These are phyloP conservation scores for Climacteris rufus DNA, from an alignment of 2,113 vertebrate genomes.

Conservation along the genomic window DNA sequence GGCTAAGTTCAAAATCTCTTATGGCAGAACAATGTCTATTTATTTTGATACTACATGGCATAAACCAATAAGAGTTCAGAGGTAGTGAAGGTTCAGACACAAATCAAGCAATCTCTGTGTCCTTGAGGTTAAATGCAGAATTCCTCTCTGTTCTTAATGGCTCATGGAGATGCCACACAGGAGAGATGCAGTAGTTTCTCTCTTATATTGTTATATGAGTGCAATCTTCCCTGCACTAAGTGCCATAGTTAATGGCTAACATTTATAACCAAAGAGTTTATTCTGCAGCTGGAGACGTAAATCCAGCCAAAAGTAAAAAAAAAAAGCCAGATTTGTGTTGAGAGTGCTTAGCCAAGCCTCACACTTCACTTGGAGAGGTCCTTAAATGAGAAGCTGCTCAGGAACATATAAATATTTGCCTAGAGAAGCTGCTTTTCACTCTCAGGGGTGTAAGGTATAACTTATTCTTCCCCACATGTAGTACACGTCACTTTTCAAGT, in stretches of 20 bases:
- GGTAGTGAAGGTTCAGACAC: not conserved
- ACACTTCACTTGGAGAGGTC: constrained; percentile 39
- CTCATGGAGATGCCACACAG: not conserved
- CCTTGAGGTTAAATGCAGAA: constrained; percentile 33
- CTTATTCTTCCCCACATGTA: not conserved
- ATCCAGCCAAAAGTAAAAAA: constrained; percentile 5
- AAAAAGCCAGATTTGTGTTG: not conserved
- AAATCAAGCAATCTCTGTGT: not conserved
- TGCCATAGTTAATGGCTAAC: constrained; percentile 21
- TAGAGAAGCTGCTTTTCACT: constrained; percentile 9
- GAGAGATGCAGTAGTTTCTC: not conserved
- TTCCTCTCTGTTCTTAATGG: not conserved
- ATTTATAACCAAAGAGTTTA: constrained; percentile 44
- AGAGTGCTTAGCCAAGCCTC: not conserved
- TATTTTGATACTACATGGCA: not conserved
- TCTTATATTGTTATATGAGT: not conserved
- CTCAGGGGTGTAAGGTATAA: not conserved
- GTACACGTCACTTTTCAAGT: not conserved
- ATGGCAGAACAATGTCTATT: not conserved
- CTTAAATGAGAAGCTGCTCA: constrained; percentile 28
- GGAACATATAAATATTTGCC: constrained; percentile 46
- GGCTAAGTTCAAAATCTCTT: not conserved
- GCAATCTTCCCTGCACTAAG: constrained; percentile 10
- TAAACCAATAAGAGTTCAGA: not conserved
- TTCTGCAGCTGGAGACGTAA: constrained; percentile 37